Evolutionary conservation across 2,888 invertebrate species (phyloP).

Genomic region (Linnaemya tessellans): DNA sequence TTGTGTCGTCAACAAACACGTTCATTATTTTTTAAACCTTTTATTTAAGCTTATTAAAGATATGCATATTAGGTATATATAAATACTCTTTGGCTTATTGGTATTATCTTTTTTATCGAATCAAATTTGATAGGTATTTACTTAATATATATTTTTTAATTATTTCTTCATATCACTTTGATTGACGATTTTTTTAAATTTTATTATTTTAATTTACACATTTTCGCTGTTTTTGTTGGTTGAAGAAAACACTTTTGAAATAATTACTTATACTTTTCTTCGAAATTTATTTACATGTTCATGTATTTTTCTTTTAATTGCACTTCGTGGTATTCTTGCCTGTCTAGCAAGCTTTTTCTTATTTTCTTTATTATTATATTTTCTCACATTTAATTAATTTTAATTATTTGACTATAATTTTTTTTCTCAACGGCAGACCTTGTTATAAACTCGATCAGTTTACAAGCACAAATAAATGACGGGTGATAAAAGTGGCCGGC

Average conservation of each 20-base stretch:
- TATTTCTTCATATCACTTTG: neutral
- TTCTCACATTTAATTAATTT: constrained; percentile 44
- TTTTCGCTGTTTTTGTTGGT: constrained; percentile 30
- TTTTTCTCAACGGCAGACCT: constrained; percentile 18
- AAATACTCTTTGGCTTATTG: neutral
- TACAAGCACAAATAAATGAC: constrained; percentile 66
- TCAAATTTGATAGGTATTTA: neutral
- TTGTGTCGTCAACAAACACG: constrained; percentile 5
- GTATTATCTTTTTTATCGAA: neutral
- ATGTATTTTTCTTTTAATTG: neutral
- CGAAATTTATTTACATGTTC: neutral
- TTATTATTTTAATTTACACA: constrained; percentile 53
- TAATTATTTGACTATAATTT: constrained; percentile 21
- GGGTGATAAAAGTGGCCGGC: constrained; percentile 65
- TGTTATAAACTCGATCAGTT: constrained; percentile 67
- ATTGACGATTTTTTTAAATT: neutral
- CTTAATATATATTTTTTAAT: neutral
- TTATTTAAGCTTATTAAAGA: constrained; percentile 17
- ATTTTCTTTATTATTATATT: constrained; percentile 21
- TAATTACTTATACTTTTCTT: neutral
- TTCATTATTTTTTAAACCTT: constrained; percentile 31
- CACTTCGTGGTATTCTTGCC: constrained; percentile 39
- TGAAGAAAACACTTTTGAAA: constrained; percentile 10
- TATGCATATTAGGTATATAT: neutral
- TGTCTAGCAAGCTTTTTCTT: constrained; percentile 4